These are phyloP conservation scores for Neelides folsomi DNA, from an alignment of 2,888 invertebrate species.

Conservation along the genomic window DNA sequence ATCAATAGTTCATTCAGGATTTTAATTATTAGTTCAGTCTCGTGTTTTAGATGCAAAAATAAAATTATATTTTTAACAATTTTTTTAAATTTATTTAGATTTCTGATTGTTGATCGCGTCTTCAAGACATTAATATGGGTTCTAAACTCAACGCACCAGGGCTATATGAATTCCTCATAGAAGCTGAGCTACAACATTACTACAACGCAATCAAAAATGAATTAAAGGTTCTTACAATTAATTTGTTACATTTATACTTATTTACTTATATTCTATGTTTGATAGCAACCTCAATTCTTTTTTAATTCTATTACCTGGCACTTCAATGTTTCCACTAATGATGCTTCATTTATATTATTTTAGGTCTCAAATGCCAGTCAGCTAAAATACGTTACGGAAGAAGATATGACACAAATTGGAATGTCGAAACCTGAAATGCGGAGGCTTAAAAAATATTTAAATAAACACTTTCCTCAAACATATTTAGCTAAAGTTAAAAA, in stretches of 20 bases:
- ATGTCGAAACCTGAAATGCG: constrained; percentile 91
- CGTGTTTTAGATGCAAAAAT: too few relatives aligned
- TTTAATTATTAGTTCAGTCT: too few relatives aligned
- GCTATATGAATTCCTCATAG: constrained; percentile 77
- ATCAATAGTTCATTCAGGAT: too few relatives aligned
- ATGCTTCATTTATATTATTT: constrained; percentile 6
- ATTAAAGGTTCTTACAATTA: constrained; percentile 57
- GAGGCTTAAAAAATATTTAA: constrained; percentile 81
- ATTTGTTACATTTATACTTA: too few relatives aligned
- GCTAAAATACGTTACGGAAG: constrained; percentile 84
- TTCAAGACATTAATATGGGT: background rate
- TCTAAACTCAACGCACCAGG: constrained; percentile 44
- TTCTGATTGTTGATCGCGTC: too few relatives aligned
- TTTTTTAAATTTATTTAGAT: too few relatives aligned
- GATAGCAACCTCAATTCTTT: too few relatives aligned
- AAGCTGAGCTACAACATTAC: constrained; percentile 89
- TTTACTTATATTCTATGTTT: too few relatives aligned
- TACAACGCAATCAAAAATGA: constrained; percentile 62
- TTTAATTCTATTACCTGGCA: background rate
- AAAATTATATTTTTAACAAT: too few relatives aligned
- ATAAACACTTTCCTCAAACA: constrained; percentile 84
- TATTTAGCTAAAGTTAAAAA: constrained; percentile 85
- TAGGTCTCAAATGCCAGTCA: constrained; percentile 68
- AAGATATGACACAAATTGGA: constrained; percentile 80
- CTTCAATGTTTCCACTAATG: background rate